Evolutionary conservation across 2,888 invertebrate genomes (phyloP), one percentile per base, ranked within the genome.

Genomic region (Drosophila tripunctata): DNA sequence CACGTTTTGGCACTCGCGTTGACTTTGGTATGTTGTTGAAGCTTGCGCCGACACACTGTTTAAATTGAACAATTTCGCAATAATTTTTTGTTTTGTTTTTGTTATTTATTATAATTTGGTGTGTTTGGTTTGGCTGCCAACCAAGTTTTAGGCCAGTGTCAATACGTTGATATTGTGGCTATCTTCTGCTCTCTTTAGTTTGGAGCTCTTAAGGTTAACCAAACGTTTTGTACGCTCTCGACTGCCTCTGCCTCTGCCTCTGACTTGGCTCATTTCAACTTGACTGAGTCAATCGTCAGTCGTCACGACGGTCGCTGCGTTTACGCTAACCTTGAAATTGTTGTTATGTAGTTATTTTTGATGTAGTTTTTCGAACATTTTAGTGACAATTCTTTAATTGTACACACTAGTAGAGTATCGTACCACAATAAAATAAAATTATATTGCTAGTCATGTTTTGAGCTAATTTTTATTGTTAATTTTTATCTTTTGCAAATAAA

Each of bases 71-170:
- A 63, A 82, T 83, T 83, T 83, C 83, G 88, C 83, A 83, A 83
- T 62, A 77, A 64, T 77, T 79, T 75, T 82, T 72, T 65, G 60
- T 51, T 65, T 17, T 36, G 2, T 48, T 57, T 38, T 58, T 48
- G 27, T 43, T 45, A 50, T 30, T 66, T 61, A 19, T 52, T 40
- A 51, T 75, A 45, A 56, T 70, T 62, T 61, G 19, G 47, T 40
- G 47, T 75, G 41, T 63, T 74, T 57, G 33, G 50, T 58, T 73
- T 73, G 73, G 61, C 65, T 62, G 57, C 66, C 64, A 57, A 85
- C 67, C 82, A 61, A 67, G 66, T 87, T 83, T 80, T 72, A 78
- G 87, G 84, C 84, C 84, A 88, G 67, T 80, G 88, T 87, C 88
- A 82, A 71, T 67, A 44, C 38, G 62, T 68, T 61, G 45, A 44